These are phyloP conservation scores for Coranthus polyacanthus DNA, from an alignment of 2,797 vertebrate species.

Conservation along the genomic window DNA sequence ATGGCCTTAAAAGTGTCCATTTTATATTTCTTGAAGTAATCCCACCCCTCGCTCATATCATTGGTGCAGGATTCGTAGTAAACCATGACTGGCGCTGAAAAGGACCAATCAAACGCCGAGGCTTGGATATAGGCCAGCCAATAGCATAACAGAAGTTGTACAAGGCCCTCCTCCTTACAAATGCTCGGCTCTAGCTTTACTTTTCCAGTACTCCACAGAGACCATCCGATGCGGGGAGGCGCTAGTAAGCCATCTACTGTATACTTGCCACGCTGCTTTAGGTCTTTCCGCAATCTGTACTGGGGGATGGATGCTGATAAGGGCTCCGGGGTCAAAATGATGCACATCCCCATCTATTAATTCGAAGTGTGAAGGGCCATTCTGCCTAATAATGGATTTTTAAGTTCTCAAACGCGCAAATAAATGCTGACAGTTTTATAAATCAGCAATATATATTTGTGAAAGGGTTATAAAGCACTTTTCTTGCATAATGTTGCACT, in stretches of 20 bases:
- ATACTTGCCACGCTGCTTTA: slow-evolving; percentile 50
- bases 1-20: slow-evolving; percentile 15
- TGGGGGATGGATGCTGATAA: slow-evolving; percentile 11
- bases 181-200: slow-evolving; percentile 43
- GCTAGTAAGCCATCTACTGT: slow-evolving; percentile 57
- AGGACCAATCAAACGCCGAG: slow-evolving; percentile 63
- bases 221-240: slow-evolving; percentile 60
- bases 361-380: slow-evolving; percentile 3
- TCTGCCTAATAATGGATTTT: background rate
- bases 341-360: slow-evolving; percentile 11
- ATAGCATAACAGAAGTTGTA: slow-evolving; percentile 67
- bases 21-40: slow-evolving; percentile 48
- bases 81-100: slow-evolving; percentile 57
- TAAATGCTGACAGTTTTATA: slow-evolving; percentile 3
- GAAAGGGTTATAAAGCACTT: slow-evolving; percentile 32
- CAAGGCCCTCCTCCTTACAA: slow-evolving; percentile 59
- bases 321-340: slow-evolving; percentile 33
- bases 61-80: slow-evolving; percentile 74
- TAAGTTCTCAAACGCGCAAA: background rate
- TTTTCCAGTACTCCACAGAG: slow-evolving; percentile 34
- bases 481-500: slow-evolving; percentile 33
- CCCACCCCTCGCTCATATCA: slow-evolving; percentile 49
- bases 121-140: slow-evolving; percentile 80
- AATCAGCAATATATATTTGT: slow-evolving; percentile 12
- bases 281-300: slow-evolving; percentile 31